Evolutionary conservation across 2,797 vertebrate genomes (phyloP).

Genomic region (Podargus strigoides): DNA sequence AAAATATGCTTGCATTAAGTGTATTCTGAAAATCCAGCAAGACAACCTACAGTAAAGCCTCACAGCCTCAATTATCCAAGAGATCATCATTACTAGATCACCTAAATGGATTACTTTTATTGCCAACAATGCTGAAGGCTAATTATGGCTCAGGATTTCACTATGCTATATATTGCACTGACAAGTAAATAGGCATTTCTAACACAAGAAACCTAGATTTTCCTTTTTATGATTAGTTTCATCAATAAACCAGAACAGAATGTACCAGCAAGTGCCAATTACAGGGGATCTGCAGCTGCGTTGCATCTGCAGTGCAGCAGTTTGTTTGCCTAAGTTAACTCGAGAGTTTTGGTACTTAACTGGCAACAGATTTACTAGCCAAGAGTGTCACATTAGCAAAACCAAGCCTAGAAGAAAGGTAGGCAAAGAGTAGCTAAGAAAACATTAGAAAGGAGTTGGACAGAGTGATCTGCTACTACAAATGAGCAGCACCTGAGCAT

Average conservation of each 20-base stretch:
- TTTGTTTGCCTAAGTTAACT: conserved; percentile 14
- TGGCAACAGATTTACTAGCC: neutral
- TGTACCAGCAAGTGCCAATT: neutral
- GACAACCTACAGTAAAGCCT: neutral
- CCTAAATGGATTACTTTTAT: neutral
- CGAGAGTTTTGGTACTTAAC: neutral
- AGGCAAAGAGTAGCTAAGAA: neutral
- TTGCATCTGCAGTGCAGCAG: neutral
- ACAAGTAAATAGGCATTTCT: neutral
- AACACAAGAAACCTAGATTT: neutral
- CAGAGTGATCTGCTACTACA: neutral
- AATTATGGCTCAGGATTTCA: neutral
- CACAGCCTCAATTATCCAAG: neutral
- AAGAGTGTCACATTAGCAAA: neutral
- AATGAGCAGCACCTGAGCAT: neutral
- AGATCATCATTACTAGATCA: neutral
- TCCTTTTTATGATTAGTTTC: neutral
- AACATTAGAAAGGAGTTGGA: neutral
- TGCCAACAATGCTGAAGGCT: neutral
- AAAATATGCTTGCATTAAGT: neutral
- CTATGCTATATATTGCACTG: neutral
- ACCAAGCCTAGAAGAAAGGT: neutral
- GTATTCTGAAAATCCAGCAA: neutral
- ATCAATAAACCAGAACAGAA: neutral
- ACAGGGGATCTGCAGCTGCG: neutral